A percentile compares a stretch with the other conserved stretches of the same genome.
Conservation (phyloP, 2,888 invertebrate species). For the Pemphredon lugubris region DNA sequence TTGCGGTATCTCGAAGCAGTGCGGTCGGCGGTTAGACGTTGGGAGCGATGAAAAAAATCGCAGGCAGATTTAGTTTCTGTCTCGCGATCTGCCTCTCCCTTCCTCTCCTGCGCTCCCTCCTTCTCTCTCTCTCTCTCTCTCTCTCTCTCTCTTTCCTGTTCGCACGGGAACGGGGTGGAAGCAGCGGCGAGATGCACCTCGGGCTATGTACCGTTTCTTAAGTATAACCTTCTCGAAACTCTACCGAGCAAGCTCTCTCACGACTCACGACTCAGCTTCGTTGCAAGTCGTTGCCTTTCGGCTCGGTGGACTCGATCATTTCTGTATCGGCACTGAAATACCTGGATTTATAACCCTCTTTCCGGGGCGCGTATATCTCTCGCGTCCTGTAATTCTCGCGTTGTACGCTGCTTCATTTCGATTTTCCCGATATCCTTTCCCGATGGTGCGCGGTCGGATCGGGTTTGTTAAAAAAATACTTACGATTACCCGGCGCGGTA, state of each 20-base stretch:
- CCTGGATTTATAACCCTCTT: background rate
- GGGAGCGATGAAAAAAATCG: slow-evolving; percentile 43
- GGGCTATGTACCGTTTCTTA: slow-evolving; percentile 53
- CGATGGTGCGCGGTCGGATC: too few species aligned
- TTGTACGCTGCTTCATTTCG: too few species aligned
- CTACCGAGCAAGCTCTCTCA: slow-evolving; percentile 44
- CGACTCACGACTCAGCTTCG: slow-evolving; percentile 42
- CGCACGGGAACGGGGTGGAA: slow-evolving; percentile 18
- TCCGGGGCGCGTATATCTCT: background rate
- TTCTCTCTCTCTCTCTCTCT: background rate
- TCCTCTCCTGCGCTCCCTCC: background rate
- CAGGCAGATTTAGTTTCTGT: slow-evolving; percentile 65
- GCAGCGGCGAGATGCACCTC: slow-evolving; percentile 31
- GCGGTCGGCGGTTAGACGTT: slow-evolving; percentile 59
- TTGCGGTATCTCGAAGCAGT: slow-evolving; percentile 50
- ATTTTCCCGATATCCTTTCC: too few species aligned
- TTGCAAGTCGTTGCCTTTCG: slow-evolving; percentile 34
- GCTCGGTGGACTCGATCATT: slow-evolving; percentile 38
- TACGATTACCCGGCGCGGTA: too few species aligned
- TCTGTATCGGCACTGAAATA: slow-evolving; percentile 20
- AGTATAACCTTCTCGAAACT: slow-evolving; percentile 53
- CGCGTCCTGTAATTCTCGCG: too few species aligned
- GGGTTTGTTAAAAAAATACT: too few species aligned
- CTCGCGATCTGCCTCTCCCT: slow-evolving; percentile 20
- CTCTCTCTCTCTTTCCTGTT: slow-evolving; percentile 33